Percentiles rank a stretch among this genome's conserved stretches.
phyloP scores from a whole-genome alignment of 1,140 invertebrate species.

The Atta colombica region DNA sequence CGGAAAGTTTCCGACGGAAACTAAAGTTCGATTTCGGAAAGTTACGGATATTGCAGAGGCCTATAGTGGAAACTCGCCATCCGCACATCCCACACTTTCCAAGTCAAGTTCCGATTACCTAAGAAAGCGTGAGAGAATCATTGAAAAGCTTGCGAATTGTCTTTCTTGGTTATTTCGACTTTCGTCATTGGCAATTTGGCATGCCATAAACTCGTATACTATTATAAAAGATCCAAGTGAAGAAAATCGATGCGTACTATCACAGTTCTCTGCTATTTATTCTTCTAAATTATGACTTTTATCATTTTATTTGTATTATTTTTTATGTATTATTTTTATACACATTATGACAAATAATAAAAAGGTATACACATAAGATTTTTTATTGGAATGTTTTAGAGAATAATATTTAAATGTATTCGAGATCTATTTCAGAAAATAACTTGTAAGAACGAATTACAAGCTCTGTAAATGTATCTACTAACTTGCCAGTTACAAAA shows the following conservation, averaged over 20 bases:
- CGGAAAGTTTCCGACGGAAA: slow-evolving; percentile 27
- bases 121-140: slow-evolving; percentile 16
- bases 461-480: not conserved
- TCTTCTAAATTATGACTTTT: not conserved
- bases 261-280: not conserved
- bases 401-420: not conserved
- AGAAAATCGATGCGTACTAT: not conserved
- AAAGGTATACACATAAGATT: not conserved
- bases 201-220: not conserved
- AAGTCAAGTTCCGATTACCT: not conserved
- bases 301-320: not conserved
- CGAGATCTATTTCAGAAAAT: not conserved
- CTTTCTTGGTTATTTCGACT: not conserved
- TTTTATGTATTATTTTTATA: not conserved
- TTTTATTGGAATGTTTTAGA: not conserved
- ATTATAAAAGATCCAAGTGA: not conserved
- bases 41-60: slow-evolving; percentile 52
- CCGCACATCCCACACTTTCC: slow-evolving; percentile 21
- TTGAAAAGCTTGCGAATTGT: not conserved
- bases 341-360: not conserved
- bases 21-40: slow-evolving; percentile 55
- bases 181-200: not conserved
- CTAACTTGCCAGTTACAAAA: not conserved
- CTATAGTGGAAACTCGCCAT: slow-evolving; percentile 20
- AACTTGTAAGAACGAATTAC: not conserved